Conservation (phyloP, 2,113 vertebrate genomes). For the Dinomys branickii region DNA sequence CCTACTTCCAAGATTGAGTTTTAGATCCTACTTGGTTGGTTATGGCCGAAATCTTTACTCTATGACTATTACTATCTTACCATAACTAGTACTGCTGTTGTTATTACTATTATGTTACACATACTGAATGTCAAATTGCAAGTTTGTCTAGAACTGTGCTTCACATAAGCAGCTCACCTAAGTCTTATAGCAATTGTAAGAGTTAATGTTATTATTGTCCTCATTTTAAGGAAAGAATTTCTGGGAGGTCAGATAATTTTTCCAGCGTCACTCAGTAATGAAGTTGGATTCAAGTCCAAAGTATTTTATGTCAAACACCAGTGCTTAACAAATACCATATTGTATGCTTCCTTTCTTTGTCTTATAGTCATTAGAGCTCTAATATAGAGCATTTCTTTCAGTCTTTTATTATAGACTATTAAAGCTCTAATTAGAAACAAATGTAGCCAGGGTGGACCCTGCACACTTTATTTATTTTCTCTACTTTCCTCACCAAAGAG, state of each 20-base stretch:
- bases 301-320: background rate
- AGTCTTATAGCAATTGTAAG: background rate
- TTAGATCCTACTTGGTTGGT: background rate
- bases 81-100: background rate
- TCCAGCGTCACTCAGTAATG: background rate
- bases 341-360: constrained; percentile 23
- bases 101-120: background rate
- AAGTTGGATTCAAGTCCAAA: background rate
- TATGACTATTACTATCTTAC: background rate
- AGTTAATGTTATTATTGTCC: background rate
- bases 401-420: background rate
- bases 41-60: constrained; percentile 37
- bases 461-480: background rate
- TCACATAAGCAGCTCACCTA: background rate
- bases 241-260: constrained; percentile 43
- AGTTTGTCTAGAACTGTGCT: background rate
- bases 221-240: background rate
- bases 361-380: background rate
- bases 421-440: constrained; percentile 40
- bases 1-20: no score
- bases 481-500: background rate
- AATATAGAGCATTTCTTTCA: background rate
- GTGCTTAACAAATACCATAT: background rate
- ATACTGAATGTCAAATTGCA: background rate
- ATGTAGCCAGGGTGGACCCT: background rate